These are phyloP conservation scores for Anableps anableps DNA, from an alignment of 2,797 vertebrate species.

Conservation along the genomic window DNA sequence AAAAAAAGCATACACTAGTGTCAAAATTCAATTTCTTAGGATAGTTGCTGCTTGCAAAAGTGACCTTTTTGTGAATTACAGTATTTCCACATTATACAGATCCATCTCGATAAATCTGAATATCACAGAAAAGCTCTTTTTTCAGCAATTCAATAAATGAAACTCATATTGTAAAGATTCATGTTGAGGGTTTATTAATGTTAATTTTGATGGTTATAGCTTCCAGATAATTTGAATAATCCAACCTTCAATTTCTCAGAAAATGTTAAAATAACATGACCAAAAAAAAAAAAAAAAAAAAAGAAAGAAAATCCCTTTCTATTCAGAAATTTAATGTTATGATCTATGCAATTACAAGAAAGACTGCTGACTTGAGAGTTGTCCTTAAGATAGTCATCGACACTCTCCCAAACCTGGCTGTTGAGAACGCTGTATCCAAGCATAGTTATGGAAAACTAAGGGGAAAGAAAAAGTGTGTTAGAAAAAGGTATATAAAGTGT, in stretches of 20 bases:
- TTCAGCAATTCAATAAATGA: background rate
- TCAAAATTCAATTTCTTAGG: background rate
- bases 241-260: background rate
- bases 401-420: background rate
- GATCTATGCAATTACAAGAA: background rate
- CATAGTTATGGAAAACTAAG: background rate
- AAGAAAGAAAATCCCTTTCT: too few species aligned
- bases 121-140: background rate
- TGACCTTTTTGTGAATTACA: background rate
- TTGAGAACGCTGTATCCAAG: background rate
- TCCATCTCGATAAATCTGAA: background rate
- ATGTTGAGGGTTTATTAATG: background rate
- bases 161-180: background rate
- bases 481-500: background rate
- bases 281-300: too few species aligned
- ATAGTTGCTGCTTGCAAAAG: background rate
- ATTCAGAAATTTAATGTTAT: background rate
- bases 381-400: background rate
- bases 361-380: too few species aligned
- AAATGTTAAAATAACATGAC: background rate
- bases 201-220: background rate
- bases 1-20: background rate
- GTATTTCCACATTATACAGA: background rate
- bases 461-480: background rate
- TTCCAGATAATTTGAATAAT: background rate